Evolutionary conservation across 2,797 vertebrate species (phyloP).

Genomic region (Parauchenoglanis punctatus): DNA sequence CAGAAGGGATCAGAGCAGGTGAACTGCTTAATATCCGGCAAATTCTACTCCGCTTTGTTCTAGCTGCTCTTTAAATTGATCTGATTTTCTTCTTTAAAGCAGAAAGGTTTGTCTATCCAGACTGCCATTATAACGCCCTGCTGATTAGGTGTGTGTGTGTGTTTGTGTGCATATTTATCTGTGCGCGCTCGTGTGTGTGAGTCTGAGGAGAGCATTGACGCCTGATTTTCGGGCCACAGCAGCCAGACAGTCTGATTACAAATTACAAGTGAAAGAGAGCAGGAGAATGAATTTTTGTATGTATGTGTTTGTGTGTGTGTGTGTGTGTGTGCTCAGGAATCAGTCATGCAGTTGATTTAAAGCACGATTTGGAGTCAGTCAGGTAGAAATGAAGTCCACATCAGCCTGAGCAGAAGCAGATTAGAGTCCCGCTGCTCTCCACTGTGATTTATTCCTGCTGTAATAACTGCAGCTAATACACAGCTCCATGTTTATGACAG

Average conservation of each 20-base stretch:
- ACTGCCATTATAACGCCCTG: background rate
- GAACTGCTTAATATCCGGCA: background rate
- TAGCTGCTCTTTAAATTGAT: background rate
- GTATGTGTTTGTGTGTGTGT: slow-evolving; percentile 19
- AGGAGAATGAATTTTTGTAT: slow-evolving; percentile 6
- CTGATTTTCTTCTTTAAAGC: background rate
- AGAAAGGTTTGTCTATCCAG: background rate
- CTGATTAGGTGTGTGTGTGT: background rate
- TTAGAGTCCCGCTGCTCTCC: slow-evolving; percentile 16
- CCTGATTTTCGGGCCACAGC: slow-evolving; percentile 21
- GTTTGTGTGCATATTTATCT: slow-evolving; percentile 8
- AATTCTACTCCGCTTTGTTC: background rate
- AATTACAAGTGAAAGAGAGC: slow-evolving; percentile 8
- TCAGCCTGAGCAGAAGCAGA: slow-evolving; percentile 43
- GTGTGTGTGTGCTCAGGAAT: background rate
- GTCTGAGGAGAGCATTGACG: background rate
- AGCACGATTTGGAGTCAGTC: slow-evolving; percentile 46
- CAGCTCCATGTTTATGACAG: slow-evolving; percentile 10
- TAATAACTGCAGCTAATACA: slow-evolving; percentile 19
- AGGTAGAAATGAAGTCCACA: slow-evolving; percentile 48
- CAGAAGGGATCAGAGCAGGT: background rate
- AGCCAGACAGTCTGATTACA: slow-evolving; percentile 35
- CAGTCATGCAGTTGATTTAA: slow-evolving; percentile 47
- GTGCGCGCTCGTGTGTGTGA: slow-evolving; percentile 13
- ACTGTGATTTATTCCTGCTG: slow-evolving; percentile 24